Evolutionary conservation across 2,113 vertebrate genomes (phyloP), one percentile per base, ranked within the genome.

Genomic region (Glareola pratincola): DNA sequence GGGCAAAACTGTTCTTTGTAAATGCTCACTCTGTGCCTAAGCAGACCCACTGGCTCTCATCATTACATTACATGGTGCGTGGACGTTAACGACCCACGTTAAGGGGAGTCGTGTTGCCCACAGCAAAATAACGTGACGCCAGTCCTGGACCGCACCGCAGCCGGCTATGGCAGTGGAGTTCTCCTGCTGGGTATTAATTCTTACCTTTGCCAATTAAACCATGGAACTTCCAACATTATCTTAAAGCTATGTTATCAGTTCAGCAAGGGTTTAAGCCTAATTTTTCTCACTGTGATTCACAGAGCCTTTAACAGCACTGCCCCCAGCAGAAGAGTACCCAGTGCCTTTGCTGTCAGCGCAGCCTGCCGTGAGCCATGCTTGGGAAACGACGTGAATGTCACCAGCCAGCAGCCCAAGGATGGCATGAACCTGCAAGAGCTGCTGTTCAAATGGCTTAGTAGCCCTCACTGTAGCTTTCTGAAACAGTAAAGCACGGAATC

Each of bases 51-150:
- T 5, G 1, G 24, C 43, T 59, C 57, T 30, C 91, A 45, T 23
- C 56, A 9, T 14, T 19, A 24, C 30, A 20, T 30, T n/a, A 26
- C 37, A 22, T 36, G 18, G 43, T 5, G 0, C 12, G 5, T 0
- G 22, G 71, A 57, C 7, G 63, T 24, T 29, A 57, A 76, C 1
- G 12, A 45, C 34, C 41, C 20, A 0, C 5, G 14, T 20, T 47
- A 14, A 17, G 0, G 2, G 26, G 5, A 54, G 23, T 10, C 22
- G 5, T 1, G 8, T 8, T 41, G 34, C 64, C 57, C 50, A 14
- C 1, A 2, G 57, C 39, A 37, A 14, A 59, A 26, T 4, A 76
- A 17, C 0, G 3, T 4, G n/a, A 19, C 8, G 2, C 8, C 0
- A 9, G 66, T 43, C 62, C 68, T 21, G 54, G 39, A 21, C 12